Base-by-base conservation (phyloP, 2,888 invertebrate species). In the Xanthorhoe designata region DNA sequence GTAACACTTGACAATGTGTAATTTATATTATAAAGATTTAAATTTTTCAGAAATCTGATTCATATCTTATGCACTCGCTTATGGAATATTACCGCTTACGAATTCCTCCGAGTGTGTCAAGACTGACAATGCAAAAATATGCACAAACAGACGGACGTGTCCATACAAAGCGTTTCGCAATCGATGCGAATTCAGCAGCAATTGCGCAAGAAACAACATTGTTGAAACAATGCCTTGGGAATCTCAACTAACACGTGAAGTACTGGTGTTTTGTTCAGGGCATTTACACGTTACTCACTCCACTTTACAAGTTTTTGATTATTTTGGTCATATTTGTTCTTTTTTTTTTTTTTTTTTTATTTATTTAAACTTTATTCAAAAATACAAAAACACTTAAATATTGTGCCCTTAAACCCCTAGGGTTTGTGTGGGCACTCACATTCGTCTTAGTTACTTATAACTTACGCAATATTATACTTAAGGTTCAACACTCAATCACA, bases 151-250 rank as follows among this genome's bases (percentile, higher is more conserved):
- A 69, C 86, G 84, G 85, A 90, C 86, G 85, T 85, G 85, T 82
- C 79, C 75, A 81, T 78, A 81, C 77, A 78, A 68, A 68, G 82
- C 77, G 81, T 90, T 88, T 85, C 83, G 85, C 86, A 90, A 91
- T 82, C 79, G 80, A 76, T 85, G 90, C 87, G 81, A 87, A 89
- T 90, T 88, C 87, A 89, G 88, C 87, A 80, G 82, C n/a, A 86
- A 86, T 91, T 92, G 87, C 89, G 83, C 88, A 92, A 91, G 86
- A 86, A 86, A 87, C 88, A 87, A 87, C 90, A 91, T 88, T 90
- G 90, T 90, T 77, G 75, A 75, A 87, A 91, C 90, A 91, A 89
- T 90, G 85, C 86, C 76, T 75, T 87, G 84, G 77, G 88, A 88
- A 87, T 84, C 83, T 81, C 81, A 72, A 79, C 80, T 76, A 81